Conservation (phyloP, 2,888 invertebrate genomes). For the Drosophila multiciliata region DNA sequence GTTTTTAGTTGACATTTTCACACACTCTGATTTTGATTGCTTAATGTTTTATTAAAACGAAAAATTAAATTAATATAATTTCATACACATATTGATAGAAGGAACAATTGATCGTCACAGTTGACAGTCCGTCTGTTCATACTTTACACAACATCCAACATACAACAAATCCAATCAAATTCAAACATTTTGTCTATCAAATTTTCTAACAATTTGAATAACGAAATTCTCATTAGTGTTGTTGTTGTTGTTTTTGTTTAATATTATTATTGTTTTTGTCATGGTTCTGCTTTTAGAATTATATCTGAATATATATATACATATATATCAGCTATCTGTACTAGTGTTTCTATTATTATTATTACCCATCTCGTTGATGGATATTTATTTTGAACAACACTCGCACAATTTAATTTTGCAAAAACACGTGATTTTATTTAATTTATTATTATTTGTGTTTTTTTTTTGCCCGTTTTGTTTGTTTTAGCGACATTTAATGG, state of each 20-base stretch:
- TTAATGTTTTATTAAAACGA: neutral
- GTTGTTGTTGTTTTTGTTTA: constrained; percentile 35
- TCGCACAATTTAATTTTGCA: constrained; percentile 2
- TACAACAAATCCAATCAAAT: constrained; percentile 30
- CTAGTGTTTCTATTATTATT: constrained; percentile 32
- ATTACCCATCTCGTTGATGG: constrained; percentile 34
- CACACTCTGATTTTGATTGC: neutral
- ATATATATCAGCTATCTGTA: neutral
- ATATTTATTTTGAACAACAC: constrained; percentile 47
- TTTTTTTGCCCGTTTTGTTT: constrained; percentile 17
- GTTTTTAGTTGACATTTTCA: neutral
- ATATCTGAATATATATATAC: constrained; percentile 22
- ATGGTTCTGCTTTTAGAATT: constrained; percentile 40
- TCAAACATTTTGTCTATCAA: constrained; percentile 39
- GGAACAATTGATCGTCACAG: constrained; percentile 22
- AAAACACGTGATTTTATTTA: neutral
- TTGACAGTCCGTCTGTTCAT: constrained; percentile 9
- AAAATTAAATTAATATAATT: constrained; percentile 11
- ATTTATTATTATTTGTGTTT: neutral
- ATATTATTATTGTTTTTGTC: constrained; percentile 52
- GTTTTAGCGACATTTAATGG: constrained; percentile 28
- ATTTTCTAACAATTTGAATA: constrained; percentile 63
- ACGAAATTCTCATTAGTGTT: constrained; percentile 36
- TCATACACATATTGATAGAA: neutral
- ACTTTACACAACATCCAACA: neutral